Percentiles rank a stretch among this genome's conserved stretches.
Evolutionary conservation across 1,140 invertebrate species (phyloP).

Genomic region (Tenebrio molitor): DNA sequence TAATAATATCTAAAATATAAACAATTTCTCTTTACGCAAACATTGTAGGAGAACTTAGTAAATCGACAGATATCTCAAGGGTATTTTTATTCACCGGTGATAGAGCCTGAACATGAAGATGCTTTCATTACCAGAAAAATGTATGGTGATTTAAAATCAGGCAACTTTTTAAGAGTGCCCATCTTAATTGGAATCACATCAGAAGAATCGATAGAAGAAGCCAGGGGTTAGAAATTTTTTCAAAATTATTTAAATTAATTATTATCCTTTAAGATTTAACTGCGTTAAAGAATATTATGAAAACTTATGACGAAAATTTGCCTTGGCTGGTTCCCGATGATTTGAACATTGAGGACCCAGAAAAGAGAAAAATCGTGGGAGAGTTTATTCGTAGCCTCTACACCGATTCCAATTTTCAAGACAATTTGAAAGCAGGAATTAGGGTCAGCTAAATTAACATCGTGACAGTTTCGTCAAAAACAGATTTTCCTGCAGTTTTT

Average conservation of each 20-base stretch:
- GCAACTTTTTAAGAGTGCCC: slow-evolving; percentile 70
- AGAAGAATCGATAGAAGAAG: slow-evolving; percentile 68
- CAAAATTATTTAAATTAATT: background rate
- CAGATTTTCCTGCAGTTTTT: slow-evolving; percentile 41
- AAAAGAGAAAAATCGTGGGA: background rate
- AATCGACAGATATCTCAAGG: slow-evolving; percentile 6
- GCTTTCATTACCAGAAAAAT: slow-evolving; percentile 65
- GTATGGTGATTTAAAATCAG: slow-evolving; percentile 59
- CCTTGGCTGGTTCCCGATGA: background rate
- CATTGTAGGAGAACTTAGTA: slow-evolving; percentile 6
- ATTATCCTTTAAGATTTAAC: background rate
- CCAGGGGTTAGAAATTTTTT: background rate
- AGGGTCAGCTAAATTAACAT: slow-evolving; percentile 4
- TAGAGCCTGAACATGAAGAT: slow-evolving; percentile 53
- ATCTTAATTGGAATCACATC: slow-evolving; percentile 73
- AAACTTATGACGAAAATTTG: background rate
- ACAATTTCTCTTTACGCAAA: background rate
- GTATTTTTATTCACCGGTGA: slow-evolving; percentile 36
- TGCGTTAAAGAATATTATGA: background rate
- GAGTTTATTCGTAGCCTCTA: slow-evolving; percentile 2
- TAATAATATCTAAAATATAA: background rate
- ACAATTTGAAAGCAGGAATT: background rate
- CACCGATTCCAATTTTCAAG: background rate
- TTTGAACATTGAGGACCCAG: background rate
- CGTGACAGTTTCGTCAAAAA: background rate